Conservation (phyloP, 2,113 vertebrate genomes). For the Motacilla alba region DNA sequence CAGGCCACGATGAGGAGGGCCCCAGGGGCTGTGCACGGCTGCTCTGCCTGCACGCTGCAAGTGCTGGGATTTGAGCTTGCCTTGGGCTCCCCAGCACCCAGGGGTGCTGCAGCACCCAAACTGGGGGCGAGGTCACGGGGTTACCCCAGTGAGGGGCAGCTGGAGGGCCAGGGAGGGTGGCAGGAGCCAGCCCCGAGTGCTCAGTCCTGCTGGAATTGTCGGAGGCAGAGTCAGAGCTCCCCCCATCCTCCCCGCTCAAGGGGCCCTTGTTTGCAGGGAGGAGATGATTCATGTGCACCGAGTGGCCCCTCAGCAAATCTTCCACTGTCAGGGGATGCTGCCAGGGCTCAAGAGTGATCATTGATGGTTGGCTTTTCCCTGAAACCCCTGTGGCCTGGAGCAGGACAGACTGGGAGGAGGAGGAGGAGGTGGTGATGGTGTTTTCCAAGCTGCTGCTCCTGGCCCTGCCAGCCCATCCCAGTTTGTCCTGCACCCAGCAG, state of each 20-base stretch:
- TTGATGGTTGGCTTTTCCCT: constrained; percentile 19
- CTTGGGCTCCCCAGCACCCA: accelerated
- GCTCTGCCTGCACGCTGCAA: not conserved
- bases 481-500: not conserved
- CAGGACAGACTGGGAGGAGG: not conserved
- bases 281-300: constrained; percentile 50
- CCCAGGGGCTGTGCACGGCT: not conserved
- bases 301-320: constrained; percentile 50
- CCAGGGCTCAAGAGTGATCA: not conserved
- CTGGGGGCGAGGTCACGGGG: not conserved
- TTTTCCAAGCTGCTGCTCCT: not conserved
- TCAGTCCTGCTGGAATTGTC: not conserved
- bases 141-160: not conserved
- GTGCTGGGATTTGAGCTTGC: accelerated
- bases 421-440: not conserved
- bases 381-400: not conserved
- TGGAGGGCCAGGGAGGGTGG: not conserved
- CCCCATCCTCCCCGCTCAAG: constrained; percentile 18
- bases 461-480: not conserved
- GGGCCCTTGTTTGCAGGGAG: constrained; percentile 50
- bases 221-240: not conserved
- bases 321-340: constrained; percentile 8
- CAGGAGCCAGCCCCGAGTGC: not conserved
- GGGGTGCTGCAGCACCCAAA: accelerated
- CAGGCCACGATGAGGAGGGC: not conserved